Evolutionary conservation across 2,113 vertebrate genomes (phyloP), one percentile per base, ranked within the genome.

Genomic region (Heterotilapia buettikoferi): DNA sequence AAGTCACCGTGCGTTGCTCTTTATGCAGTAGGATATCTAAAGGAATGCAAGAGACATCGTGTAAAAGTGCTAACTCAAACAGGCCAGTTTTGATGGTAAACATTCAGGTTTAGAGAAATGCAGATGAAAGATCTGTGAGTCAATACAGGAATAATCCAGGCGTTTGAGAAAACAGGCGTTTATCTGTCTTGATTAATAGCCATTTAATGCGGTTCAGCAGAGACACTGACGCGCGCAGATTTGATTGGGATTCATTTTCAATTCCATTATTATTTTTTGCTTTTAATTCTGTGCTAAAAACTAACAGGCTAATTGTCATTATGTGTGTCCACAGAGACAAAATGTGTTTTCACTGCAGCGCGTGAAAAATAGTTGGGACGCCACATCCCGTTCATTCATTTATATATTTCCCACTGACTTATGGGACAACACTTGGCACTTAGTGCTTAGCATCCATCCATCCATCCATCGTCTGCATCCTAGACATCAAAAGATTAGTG

Each of bases 361-460:
- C 13, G 82, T 43, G 83, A 36, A 66, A 84, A 92, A 85, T 86
- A 85, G 79, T 87, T 80, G 24, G 83, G 53, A 92, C 76, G 31
- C 66, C 33, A 29, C 24, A 36, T 90, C 76, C 68, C 57, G 19
- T 89, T 92, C 83, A 85, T 92, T 94, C 90, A 88, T 94, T 93
- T 83, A 78, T 50, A 78, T 31, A 89, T 93, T 92, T 93, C 81
- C 45, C 81, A 43, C 53, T 82, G 84, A 94, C 87, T 94, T 87
- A 84, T 86, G 85, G 90, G 89, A 93, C 87, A 90, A 84, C 88
- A 81, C 83, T 93, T 84, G 84, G 86, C 90, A 89, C 87, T 93
- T 88, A 87, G 86, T 85, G 86, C 82, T 88, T 76, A 90, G 88
- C 84, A 91, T 89, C 84, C 85, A 80, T 82, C 89, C 82, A 86